A percentile compares a stretch with the other conserved stretches of the same genome.
Conservation (phyloP, 2,797 vertebrate species). For the Salmo trutta region DNA sequence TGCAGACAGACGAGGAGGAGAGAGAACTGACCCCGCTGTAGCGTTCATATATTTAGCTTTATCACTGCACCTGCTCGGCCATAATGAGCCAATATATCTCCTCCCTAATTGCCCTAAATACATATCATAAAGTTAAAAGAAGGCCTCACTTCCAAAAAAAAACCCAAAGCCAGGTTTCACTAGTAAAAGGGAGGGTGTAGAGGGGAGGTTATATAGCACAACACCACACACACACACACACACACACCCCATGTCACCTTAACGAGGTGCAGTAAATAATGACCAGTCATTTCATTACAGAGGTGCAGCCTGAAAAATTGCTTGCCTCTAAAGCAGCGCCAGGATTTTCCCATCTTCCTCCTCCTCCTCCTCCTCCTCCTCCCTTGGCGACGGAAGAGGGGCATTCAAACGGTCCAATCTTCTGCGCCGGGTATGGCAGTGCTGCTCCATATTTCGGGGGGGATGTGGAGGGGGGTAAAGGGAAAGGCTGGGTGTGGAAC, state of each 20-base stretch:
- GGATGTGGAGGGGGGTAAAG: not conserved
- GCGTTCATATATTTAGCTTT: constrained; percentile 69
- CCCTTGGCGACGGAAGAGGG: not conserved
- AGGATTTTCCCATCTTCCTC: constrained; percentile 37
- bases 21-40: constrained; percentile 59
- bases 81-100: constrained; percentile 85
- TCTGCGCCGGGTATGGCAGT: not conserved
- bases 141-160: constrained; percentile 53
- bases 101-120: constrained; percentile 82
- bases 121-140: constrained; percentile 81
- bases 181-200: constrained; percentile 74
- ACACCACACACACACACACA: constrained; percentile 42
- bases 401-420: not conserved
- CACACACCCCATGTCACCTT: constrained; percentile 65
- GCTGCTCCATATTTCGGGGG: not conserved
- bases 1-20: constrained; percentile 44
- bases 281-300: constrained; percentile 76
- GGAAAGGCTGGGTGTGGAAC: not conserved
- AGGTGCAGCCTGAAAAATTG: constrained; percentile 72
- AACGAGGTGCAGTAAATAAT: constrained; percentile 81
- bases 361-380: not conserved
- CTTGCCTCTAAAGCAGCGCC: constrained; percentile 34
- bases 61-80: constrained; percentile 78
- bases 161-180: constrained; percentile 31
- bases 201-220: constrained; percentile 63